Conservation (phyloP, 2,113 vertebrate genomes). For the Hipposideros armiger region DNA sequence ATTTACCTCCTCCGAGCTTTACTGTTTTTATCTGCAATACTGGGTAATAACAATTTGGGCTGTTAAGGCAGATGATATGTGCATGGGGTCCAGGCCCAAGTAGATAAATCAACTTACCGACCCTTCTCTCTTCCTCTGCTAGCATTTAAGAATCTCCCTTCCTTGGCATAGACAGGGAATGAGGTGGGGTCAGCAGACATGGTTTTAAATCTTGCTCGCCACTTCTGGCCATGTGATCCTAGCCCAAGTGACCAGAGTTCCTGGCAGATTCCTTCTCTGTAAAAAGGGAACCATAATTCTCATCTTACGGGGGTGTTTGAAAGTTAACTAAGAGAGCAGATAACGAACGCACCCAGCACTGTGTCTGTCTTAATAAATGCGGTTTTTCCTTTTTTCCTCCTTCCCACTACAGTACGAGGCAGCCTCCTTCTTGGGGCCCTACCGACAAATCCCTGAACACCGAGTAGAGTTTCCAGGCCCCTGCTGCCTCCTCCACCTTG, state of each 20-base stretch:
- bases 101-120: background rate
- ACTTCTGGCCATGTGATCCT: background rate
- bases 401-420: background rate
- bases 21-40: background rate
- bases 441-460: background rate
- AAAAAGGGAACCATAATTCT: background rate
- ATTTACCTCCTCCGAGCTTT: background rate
- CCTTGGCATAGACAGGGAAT: background rate
- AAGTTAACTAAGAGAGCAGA: background rate
- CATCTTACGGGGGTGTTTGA: background rate
- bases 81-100: background rate
- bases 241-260: background rate
- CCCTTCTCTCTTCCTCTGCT: background rate
- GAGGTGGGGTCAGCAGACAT: background rate
- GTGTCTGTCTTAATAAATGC: background rate
- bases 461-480: no score
- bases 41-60: background rate
- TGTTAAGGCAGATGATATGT: background rate
- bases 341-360: background rate
- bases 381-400: background rate
- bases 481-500: background rate
- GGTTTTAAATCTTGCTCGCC: background rate
- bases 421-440: background rate
- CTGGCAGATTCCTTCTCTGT: background rate
- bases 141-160: background rate